phyloP scores from a whole-genome alignment of 2,113 vertebrate species.

The Solea senegalensis region DNA sequence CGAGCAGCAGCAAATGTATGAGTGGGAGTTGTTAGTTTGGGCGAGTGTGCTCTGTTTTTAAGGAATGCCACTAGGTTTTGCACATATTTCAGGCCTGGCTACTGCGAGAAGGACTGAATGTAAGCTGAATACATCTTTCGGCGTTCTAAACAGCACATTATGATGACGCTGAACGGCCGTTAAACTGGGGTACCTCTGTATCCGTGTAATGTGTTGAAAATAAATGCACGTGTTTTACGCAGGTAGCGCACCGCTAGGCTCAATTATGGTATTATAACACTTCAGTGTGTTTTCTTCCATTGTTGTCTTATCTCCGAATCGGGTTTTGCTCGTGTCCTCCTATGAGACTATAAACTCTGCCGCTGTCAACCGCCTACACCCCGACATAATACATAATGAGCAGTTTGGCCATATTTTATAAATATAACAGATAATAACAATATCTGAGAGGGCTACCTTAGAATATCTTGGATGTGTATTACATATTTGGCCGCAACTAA shows the following conservation, averaged over 20 bases:
- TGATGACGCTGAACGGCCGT: constrained; percentile 70
- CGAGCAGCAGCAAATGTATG: background rate
- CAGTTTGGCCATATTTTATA: background rate
- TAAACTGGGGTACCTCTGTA: constrained; percentile 49
- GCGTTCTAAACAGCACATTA: constrained; percentile 57
- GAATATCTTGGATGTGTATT: no score
- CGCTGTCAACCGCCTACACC: no score
- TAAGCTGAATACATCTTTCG: background rate
- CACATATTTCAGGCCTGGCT: background rate
- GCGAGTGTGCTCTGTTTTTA: background rate
- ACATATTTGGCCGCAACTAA: no score
- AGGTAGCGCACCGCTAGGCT: background rate
- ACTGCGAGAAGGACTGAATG: constrained; percentile 1
- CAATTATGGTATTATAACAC: no score
- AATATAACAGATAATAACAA: no score
- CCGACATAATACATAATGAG: background rate
- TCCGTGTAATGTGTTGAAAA: background rate
- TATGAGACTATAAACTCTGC: background rate
- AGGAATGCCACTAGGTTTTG: background rate
- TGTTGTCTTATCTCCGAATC: no score
- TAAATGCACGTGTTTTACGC: background rate
- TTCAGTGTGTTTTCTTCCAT: background rate
- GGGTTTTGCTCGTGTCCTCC: background rate
- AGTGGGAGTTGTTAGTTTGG: background rate
- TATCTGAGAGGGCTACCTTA: no score